Evolutionary conservation across 1,140 invertebrate genomes (phyloP), one percentile per base, ranked within the genome.

Genomic region (Lepidostoma basale): DNA sequence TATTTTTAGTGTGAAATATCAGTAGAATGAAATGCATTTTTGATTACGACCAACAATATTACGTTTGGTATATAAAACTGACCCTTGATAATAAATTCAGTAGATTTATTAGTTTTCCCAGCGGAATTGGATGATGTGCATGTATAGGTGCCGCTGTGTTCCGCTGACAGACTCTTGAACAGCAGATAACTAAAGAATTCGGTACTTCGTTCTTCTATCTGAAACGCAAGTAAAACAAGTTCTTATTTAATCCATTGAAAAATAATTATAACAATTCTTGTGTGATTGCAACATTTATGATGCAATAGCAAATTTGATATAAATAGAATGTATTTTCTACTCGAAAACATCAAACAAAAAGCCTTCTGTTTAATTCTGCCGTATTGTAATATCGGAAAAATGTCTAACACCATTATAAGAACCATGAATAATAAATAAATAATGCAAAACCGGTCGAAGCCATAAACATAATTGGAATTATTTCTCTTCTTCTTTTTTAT

Each of bases 61-160:
- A 42, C 3, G 39, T 42, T 10, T 14, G 14, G 9, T 36, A 3
- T 5, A 6, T 1, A 2, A 33, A 18, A 28, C 25, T 25, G 22
- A 89, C 88, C 88, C 85, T 89, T 88, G 3, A 92, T 89, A 69
- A 88, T 81, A 10, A 92, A 79, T 67, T 85, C 81, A 0, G 89
- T 87, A 0, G 89, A 90, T 73, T 86, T 88, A 74, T 88, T 90
- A 0, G 86, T 85, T 64, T 84, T 85, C 0, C 89, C 89, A 0
- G 88, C 89, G n/a, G 82, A 85, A 74, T 92, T 92, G 60, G 85
- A 87, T 0, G 88, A 89, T 10, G 88, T 83, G 75, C 90, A 92
- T 0, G 90, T 91, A 76, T 92, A 92, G 64, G 87, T 86, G 2
- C 90, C 90, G 60, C 88, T 87, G 75, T 92, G 89, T 6, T 80